A percentile compares a stretch with the other conserved stretches of the same genome.
These are phyloP conservation scores for Brachirus orientalis DNA, from an alignment of 2,113 vertebrate genomes.

Conservation along the genomic window DNA sequence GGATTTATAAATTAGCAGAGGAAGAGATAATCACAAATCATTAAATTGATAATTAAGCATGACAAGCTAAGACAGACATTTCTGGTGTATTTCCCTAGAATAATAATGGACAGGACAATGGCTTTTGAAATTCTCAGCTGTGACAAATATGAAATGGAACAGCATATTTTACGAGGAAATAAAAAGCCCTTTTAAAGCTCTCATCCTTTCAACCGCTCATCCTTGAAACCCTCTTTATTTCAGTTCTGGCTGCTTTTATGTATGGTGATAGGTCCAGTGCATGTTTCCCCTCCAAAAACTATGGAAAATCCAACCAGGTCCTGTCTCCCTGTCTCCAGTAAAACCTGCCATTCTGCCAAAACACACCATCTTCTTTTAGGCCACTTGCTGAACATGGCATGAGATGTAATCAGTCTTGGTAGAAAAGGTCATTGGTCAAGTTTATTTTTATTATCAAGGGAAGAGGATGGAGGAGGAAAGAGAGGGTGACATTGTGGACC, in stretches of 20 bases:
- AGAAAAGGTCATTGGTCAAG: constrained; percentile 75
- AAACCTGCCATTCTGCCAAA: constrained; percentile 2
- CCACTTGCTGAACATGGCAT: constrained; percentile 61
- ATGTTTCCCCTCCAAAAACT: constrained; percentile 6
- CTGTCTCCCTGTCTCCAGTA: constrained; percentile 8
- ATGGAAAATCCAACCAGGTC: background rate
- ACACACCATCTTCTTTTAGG: constrained; percentile 46
- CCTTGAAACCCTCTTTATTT: constrained; percentile 48
- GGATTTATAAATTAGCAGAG: background rate
- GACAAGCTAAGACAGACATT: constrained; percentile 32
- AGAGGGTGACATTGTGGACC: constrained; percentile 9
- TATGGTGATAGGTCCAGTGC: constrained; percentile 11
- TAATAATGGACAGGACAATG: constrained; percentile 47
- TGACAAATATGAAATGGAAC: constrained; percentile 52
- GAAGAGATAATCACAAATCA: constrained; percentile 44
- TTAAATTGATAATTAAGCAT: constrained; percentile 41
- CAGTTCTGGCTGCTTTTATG: constrained; percentile 29
- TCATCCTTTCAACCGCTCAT: constrained; percentile 28
- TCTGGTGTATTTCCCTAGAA: constrained; percentile 30
- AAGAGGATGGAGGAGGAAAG: constrained; percentile 17
- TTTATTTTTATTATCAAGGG: constrained; percentile 66
- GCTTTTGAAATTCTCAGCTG: constrained; percentile 50
- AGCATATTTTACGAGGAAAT: constrained; percentile 43
- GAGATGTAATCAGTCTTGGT: constrained; percentile 47
- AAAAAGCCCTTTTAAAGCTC: constrained; percentile 39